Percentiles rank a stretch among this genome's conserved stretches.
These are phyloP conservation scores for Cremastinae sp. DNA, from an alignment of 2,888 invertebrate species.

Conservation along the genomic window DNA sequence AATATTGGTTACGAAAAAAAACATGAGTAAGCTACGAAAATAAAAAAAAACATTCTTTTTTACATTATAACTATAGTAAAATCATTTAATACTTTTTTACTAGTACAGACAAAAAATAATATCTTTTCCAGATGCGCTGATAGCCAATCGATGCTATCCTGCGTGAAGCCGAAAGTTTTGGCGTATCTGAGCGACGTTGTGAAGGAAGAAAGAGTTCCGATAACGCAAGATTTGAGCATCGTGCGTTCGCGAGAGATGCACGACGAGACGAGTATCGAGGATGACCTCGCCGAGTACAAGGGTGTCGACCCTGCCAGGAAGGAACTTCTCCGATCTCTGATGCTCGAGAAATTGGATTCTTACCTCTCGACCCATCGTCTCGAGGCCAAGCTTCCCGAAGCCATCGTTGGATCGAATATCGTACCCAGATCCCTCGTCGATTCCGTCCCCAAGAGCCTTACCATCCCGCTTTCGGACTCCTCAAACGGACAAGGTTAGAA, in stretches of 20 bases:
- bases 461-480: constrained; percentile 86
- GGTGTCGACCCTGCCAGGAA: constrained; percentile 73
- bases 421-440: constrained; percentile 85
- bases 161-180: constrained; percentile 89
- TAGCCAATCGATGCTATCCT: constrained; percentile 79
- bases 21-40: too few relatives aligned
- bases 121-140: constrained; percentile 72
- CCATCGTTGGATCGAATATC: constrained; percentile 78
- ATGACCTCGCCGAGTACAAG: constrained; percentile 74
- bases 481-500: constrained; percentile 76
- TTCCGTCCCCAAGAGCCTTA: constrained; percentile 85
- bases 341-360: constrained; percentile 87
- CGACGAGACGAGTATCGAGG: constrained; percentile 78
- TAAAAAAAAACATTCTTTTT: neutral
- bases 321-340: constrained; percentile 79
- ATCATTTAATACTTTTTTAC: neutral
- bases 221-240: constrained; percentile 89
- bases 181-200: constrained; percentile 87
- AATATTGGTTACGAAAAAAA: too few relatives aligned
- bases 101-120: constrained; percentile 15
- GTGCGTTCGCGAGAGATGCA: constrained; percentile 83
- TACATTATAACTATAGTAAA: too few relatives aligned
- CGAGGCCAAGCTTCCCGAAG: constrained; percentile 87
- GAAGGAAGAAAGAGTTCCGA: constrained; percentile 86
- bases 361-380: constrained; percentile 90